Evolutionary conservation across 2,797 vertebrate species (phyloP).

Genomic region (Pyrocephalus nanus): DNA sequence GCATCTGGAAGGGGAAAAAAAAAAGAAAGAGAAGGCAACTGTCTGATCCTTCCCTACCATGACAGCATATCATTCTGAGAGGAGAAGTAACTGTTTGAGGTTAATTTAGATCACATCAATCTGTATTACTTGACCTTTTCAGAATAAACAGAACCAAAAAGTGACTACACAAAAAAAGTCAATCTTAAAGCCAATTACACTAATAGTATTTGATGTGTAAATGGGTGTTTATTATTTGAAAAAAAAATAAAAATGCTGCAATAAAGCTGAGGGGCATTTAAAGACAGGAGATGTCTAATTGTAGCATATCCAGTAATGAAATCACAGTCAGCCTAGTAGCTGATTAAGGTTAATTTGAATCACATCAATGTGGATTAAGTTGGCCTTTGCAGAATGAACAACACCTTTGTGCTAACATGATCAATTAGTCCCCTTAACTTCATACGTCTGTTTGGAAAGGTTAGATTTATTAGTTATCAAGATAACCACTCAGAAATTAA

Average conservation of each 20-base stretch:
- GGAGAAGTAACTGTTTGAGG: slow-evolving; percentile 56
- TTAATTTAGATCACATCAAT: slow-evolving; percentile 69
- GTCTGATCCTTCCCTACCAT: background rate
- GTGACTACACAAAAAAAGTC: slow-evolving; percentile 72
- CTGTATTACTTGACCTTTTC: slow-evolving; percentile 72
- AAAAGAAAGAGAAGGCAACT: background rate
- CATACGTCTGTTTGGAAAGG: slow-evolving; percentile 76
- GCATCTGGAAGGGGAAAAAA: background rate
- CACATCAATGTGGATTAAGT: slow-evolving; percentile 83
- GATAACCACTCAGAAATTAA: slow-evolving; percentile 73
- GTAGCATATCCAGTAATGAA: slow-evolving; percentile 76
- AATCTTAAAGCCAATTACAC: slow-evolving; percentile 63
- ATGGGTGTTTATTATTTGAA: slow-evolving; percentile 71
- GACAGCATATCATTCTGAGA: slow-evolving; percentile 45
- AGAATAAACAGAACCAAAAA: slow-evolving; percentile 69
- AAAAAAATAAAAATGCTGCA: slow-evolving; percentile 2
- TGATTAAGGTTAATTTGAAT: slow-evolving; percentile 87
- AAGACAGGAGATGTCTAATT: slow-evolving; percentile 76
- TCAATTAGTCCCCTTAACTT: slow-evolving; percentile 81
- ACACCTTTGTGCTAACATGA: slow-evolving; percentile 82
- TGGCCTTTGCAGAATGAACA: slow-evolving; percentile 82
- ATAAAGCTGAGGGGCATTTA: slow-evolving; percentile 70
- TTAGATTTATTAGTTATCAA: slow-evolving; percentile 81
- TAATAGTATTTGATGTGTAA: slow-evolving; percentile 72
- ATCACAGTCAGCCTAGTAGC: slow-evolving; percentile 76